phyloP scores from a whole-genome alignment of 2,797 vertebrate species.

The Jordanella pulchra region DNA sequence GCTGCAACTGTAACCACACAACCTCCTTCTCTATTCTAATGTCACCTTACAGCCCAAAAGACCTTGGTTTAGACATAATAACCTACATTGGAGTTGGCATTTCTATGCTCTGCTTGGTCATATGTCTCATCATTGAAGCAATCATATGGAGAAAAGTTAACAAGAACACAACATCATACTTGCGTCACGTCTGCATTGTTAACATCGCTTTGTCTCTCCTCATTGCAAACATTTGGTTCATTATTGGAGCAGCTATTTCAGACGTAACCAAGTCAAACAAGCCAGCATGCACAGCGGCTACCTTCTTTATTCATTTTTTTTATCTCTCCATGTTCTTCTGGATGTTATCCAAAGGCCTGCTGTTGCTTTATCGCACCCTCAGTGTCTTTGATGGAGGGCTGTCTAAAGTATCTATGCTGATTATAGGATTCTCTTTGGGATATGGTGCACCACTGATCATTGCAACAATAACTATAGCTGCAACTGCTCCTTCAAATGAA shows the following conservation, averaged over 20 bases:
- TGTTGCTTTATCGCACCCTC: slow-evolving; percentile 83
- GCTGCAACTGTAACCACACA: slow-evolving; percentile 85
- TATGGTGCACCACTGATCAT: slow-evolving; percentile 88
- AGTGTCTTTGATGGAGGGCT: neutral
- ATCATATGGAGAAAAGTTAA: slow-evolving; percentile 86
- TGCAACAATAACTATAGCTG: slow-evolving; percentile 73
- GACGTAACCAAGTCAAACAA: slow-evolving; percentile 10
- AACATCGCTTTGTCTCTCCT: slow-evolving; percentile 89
- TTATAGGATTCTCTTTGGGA: slow-evolving; percentile 83
- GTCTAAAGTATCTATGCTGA: slow-evolving; percentile 69
- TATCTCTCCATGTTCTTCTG: slow-evolving; percentile 93
- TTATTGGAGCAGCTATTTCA: slow-evolving; percentile 75
- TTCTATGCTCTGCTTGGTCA: slow-evolving; percentile 84
- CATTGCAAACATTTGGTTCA: slow-evolving; percentile 88
- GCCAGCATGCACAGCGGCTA: slow-evolving; percentile 78
- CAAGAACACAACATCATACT: slow-evolving; percentile 84
- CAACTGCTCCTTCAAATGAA: neutral
- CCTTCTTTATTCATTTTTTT: slow-evolving; percentile 91
- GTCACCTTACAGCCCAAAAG: slow-evolving; percentile 66
- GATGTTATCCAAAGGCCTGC: slow-evolving; percentile 89
- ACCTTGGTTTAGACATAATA: slow-evolving; percentile 66
- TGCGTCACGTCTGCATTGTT: slow-evolving; percentile 87
- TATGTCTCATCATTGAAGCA: slow-evolving; percentile 86
- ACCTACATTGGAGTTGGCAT: slow-evolving; percentile 85
- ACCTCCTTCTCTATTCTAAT: slow-evolving; percentile 93